Conservation (phyloP, 1,140 invertebrate species). For the Lepidostoma basale region DNA sequence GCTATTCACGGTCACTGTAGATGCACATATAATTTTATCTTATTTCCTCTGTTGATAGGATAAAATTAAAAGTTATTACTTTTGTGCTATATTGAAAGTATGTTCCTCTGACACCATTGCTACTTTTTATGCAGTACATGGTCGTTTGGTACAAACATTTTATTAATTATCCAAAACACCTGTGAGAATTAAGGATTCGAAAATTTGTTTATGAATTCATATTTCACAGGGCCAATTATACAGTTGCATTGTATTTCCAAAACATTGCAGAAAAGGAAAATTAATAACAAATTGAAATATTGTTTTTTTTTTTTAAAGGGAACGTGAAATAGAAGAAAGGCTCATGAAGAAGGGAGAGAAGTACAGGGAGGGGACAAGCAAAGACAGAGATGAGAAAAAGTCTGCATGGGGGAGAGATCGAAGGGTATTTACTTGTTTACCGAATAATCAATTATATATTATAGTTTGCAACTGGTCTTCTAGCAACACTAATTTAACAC, state of each 20-base stretch:
- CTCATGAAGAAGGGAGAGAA: constrained; percentile 54
- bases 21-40: constrained; percentile 3
- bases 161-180: neutral
- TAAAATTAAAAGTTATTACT: constrained; percentile 20
- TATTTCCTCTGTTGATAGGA: constrained; percentile 20
- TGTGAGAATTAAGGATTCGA: too few species aligned
- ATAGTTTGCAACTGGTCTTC: neutral
- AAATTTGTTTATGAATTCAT: neutral
- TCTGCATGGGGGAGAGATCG: constrained; percentile 52
- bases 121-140: constrained; percentile 17
- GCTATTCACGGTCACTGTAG: too few species aligned
- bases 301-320: constrained; percentile 47
- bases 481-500: neutral
- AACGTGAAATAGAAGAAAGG: constrained; percentile 60
- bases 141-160: constrained; percentile 40
- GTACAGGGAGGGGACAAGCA: constrained; percentile 52
- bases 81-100: constrained; percentile 35
- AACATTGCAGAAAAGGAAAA: neutral
- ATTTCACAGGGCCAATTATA: neutral
- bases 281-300: neutral
- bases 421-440: constrained; percentile 26
- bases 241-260: neutral
- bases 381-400: constrained; percentile 57
- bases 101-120: constrained; percentile 42
- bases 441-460: neutral